A percentile compares a stretch with the other conserved stretches of the same genome.
Conservation (phyloP, 2,888 invertebrate species). For the Tholera decimalis region DNA sequence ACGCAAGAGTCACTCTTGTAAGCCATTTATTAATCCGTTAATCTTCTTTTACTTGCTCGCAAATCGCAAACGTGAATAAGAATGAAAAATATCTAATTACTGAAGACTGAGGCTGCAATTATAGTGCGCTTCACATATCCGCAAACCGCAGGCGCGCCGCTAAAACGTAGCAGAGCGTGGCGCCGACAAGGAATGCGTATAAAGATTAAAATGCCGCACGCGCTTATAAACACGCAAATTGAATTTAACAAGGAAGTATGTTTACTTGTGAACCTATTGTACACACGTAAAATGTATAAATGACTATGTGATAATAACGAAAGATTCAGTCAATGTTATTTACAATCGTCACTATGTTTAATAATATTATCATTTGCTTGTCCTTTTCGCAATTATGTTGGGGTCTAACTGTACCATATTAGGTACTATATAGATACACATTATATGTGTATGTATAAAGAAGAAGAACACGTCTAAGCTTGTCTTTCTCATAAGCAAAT, state of each 20-base stretch:
- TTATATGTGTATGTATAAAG: no score
- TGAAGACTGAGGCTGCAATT: constrained; percentile 33
- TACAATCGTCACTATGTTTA: no score
- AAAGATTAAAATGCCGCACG: constrained; percentile 53
- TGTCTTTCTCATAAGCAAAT: no score
- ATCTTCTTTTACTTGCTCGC: background rate
- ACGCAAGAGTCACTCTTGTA: no score
- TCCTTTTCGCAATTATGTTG: no score
- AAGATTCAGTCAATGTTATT: background rate
- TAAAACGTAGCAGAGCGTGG: constrained; percentile 38
- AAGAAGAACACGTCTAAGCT: no score
- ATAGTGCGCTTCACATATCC: constrained; percentile 28
- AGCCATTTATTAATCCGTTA: background rate
- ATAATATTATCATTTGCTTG: no score
- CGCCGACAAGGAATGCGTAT: constrained; percentile 50
- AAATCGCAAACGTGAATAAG: background rate
- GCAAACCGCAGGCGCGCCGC: constrained; percentile 39
- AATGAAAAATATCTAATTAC: constrained; percentile 37
- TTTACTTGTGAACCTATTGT: constrained; percentile 16
- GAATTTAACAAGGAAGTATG: constrained; percentile 38
- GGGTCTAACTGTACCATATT: no score
- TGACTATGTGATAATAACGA: background rate
- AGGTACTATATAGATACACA: no score
- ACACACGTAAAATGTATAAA: background rate
- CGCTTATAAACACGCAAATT: constrained; percentile 56